These are phyloP conservation scores for Himalopsyche phryganea DNA, from an alignment of 1,140 invertebrate genomes.

Conservation along the genomic window DNA sequence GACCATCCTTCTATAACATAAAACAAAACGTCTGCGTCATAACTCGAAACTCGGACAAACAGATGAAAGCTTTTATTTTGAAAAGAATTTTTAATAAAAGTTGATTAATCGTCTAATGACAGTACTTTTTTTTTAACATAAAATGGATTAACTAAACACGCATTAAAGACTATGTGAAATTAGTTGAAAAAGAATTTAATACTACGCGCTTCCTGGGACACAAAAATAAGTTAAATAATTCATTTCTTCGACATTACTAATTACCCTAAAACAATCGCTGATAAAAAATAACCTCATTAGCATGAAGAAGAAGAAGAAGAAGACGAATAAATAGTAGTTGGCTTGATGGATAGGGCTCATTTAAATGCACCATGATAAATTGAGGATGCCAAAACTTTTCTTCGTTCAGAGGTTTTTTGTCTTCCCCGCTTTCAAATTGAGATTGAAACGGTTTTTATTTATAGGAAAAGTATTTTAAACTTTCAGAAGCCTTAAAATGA, in stretches of 20 bases:
- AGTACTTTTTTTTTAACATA: no score
- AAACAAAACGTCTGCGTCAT: no score
- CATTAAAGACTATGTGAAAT: no score
- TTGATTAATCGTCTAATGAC: no score
- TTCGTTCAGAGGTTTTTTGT: background rate
- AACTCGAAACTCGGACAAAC: no score
- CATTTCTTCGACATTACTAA: constrained; percentile 10
- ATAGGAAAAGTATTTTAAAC: background rate
- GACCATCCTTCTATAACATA: no score
- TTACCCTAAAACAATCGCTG: constrained; percentile 13
- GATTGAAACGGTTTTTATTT: constrained; percentile 1
- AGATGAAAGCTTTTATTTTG: no score
- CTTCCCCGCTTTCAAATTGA: background rate
- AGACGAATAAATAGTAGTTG: constrained; percentile 9
- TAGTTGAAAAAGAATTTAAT: no score
- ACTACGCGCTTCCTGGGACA: background rate
- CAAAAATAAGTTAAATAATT: background rate
- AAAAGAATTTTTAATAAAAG: no score
- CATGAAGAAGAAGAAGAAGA: background rate
- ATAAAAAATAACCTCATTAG: constrained; percentile 17
- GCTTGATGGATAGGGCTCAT: constrained; percentile 17
- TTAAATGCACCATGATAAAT: constrained; percentile 22
- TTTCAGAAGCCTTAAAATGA: constrained; percentile 3
- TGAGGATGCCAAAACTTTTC: constrained; percentile 7
- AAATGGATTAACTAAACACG: no score